Conservation (phyloP, 37 sponge, comb jelly and placozoan species). For the Chondrilla cf. caribensis region DNA sequence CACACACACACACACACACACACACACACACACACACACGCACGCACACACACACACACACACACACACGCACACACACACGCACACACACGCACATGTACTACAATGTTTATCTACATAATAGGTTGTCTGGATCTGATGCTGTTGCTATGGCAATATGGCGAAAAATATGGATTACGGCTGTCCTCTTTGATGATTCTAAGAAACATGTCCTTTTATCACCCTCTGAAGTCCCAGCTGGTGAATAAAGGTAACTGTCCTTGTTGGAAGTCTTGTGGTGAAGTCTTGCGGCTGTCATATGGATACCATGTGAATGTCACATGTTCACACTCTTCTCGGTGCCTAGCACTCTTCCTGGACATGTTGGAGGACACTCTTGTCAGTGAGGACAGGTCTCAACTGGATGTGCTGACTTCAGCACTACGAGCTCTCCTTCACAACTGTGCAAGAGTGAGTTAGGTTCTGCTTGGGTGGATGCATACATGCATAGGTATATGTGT, state of each 20-base stretch:
- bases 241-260: conserved; percentile 37
- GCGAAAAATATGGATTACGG: not conserved
- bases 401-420: conserved; percentile 49
- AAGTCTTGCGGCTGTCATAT: not conserved
- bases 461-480: not conserved
- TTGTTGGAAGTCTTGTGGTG: not conserved
- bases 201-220: conserved; percentile 66
- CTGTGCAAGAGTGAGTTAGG: conserved; percentile 51
- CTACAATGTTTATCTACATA: not conserved
- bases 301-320: not conserved
- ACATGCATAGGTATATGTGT: too few relatives aligned
- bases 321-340: not conserved
- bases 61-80: too few relatives aligned
- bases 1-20: too few relatives aligned
- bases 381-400: not conserved
- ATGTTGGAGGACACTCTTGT: conserved; percentile 25
- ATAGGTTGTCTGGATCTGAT: conserved; percentile 51
- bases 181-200: conserved; percentile 32
- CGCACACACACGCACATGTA: too few relatives aligned
- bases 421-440: conserved; percentile 52
- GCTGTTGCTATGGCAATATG: conserved; percentile 41
- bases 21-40: too few relatives aligned
- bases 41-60: too few relatives aligned
- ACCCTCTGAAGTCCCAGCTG: conserved; percentile 60
- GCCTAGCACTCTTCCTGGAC: not conserved